Evolutionary conservation across 2,797 vertebrate species (phyloP).

Genomic region (Clarias pachynema): DNA sequence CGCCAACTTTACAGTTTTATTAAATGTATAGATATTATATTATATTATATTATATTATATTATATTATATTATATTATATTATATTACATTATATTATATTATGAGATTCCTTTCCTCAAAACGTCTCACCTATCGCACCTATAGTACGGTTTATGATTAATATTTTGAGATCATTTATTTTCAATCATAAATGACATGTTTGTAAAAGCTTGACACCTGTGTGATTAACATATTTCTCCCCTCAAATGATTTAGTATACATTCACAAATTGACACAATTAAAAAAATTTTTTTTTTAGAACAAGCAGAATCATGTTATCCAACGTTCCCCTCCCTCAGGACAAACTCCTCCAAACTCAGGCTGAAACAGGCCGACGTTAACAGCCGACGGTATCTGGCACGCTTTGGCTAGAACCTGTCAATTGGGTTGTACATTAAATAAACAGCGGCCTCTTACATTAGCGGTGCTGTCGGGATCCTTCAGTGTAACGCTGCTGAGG

Average conservation of each 20-base stretch:
- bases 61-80: too few species aligned
- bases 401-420: slow-evolving; percentile 29
- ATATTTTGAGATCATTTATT: not conserved
- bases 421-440: not conserved
- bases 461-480: not conserved
- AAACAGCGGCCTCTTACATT: not conserved
- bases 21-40: too few species aligned
- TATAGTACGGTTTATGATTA: not conserved
- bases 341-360: slow-evolving; percentile 26
- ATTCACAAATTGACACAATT: slow-evolving; percentile 35
- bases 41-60: not conserved
- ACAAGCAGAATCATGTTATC: slow-evolving; percentile 30
- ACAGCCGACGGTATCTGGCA: slow-evolving; percentile 2
- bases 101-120: not conserved
- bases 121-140: not conserved
- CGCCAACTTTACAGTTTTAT: too few species aligned
- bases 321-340: not conserved
- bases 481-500: not conserved
- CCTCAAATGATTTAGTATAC: not conserved
- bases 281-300: not conserved
- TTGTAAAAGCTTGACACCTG: not conserved
- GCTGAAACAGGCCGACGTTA: slow-evolving; percentile 35
- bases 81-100: too few species aligned
- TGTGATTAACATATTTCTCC: slow-evolving; percentile 18
- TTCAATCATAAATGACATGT: not conserved